Evolutionary conservation across 2,113 vertebrate species (phyloP).

Genomic region (Chrysemys picta): DNA sequence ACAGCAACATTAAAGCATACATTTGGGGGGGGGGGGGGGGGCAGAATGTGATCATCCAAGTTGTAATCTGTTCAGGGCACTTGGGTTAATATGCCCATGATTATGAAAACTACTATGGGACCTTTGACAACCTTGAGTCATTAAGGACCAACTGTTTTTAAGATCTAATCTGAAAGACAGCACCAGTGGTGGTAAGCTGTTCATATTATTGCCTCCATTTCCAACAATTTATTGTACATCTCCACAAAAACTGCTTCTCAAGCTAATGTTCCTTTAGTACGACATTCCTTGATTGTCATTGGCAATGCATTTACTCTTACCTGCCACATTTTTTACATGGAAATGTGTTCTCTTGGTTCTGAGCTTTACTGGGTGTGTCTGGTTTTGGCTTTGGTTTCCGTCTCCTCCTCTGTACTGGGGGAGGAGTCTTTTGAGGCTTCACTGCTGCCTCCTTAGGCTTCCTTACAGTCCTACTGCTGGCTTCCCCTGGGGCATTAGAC

Average conservation of each 20-base stretch:
- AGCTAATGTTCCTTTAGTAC: neutral
- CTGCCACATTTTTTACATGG: constrained; percentile 99
- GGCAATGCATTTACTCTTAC: constrained; percentile 72
- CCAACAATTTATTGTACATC: neutral
- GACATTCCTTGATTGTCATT: neutral
- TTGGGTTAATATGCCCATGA: neutral
- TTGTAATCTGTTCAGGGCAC: neutral
- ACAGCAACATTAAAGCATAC: neutral
- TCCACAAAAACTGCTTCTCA: neutral
- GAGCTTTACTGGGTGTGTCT: constrained; percentile 79
- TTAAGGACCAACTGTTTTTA: neutral
- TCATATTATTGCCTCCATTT: neutral
- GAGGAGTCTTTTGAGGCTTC: constrained; percentile 77
- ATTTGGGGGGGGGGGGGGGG: too few species aligned
- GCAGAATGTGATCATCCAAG: neutral
- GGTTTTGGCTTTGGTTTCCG: constrained; percentile 74
- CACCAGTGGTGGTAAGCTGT: neutral
- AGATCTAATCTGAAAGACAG: neutral
- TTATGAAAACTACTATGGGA: neutral
- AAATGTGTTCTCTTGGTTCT: constrained; percentile 91
- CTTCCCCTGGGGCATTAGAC: constrained; percentile 45
- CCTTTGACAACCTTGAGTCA: neutral
- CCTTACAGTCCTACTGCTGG: constrained; percentile 62
- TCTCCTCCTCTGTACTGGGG: constrained; percentile 75
- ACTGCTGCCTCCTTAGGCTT: constrained; percentile 74